These are phyloP conservation scores for Garrulus glandarius DNA, from an alignment of 2,797 vertebrate genomes.

Conservation along the genomic window DNA sequence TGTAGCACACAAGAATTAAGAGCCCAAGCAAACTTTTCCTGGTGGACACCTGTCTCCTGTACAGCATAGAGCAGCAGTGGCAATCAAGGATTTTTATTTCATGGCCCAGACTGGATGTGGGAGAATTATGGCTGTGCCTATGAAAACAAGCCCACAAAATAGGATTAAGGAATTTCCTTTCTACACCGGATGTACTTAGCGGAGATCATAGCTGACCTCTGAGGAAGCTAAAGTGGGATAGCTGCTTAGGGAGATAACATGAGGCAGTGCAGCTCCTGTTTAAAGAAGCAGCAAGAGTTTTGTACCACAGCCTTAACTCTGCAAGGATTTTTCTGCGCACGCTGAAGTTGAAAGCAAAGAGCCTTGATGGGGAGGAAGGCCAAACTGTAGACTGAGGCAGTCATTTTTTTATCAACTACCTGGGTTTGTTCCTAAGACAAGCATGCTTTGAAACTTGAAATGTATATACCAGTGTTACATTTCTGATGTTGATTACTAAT, in stretches of 20 bases:
- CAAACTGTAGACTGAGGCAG: not conserved
- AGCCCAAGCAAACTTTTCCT: not conserved
- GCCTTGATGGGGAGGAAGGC: not conserved
- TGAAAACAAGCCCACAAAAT: not conserved
- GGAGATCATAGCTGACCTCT: constrained; percentile 38
- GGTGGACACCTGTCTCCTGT: not conserved
- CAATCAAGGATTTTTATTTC: not conserved
- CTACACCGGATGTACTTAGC: not conserved
- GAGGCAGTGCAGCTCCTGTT: not conserved
- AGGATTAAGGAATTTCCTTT: constrained; percentile 50
- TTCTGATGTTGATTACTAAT: not conserved
- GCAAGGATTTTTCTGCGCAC: not conserved
- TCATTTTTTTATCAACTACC: not conserved
- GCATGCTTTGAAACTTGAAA: not conserved
- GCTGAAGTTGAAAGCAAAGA: not conserved
- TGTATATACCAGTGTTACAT: not conserved
- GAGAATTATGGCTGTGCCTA: not conserved
- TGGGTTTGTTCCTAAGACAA: not conserved
- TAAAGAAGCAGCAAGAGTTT: not conserved
- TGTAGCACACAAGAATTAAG: not conserved
- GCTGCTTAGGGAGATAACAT: constrained; percentile 1
- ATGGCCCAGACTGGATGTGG: not conserved
- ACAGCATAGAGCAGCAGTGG: not conserved
- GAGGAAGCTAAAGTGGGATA: constrained; percentile 41
- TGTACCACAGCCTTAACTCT: not conserved